phyloP scores from a whole-genome alignment of 2,888 invertebrate genomes.

The Papilio protenor region DNA sequence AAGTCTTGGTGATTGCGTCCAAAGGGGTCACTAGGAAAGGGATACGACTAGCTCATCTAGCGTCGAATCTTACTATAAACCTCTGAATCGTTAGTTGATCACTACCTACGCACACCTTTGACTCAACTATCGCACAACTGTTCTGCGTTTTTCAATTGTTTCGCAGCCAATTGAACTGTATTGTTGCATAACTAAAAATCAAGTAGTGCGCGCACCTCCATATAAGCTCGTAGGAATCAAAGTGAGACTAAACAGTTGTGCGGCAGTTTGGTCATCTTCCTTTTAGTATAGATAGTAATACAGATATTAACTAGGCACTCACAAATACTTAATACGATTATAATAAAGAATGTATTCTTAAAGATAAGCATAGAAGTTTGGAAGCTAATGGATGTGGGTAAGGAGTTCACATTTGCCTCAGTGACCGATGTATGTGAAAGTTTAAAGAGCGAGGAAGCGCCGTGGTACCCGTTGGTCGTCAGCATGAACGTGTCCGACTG shows the following conservation, averaged over 20 bases:
- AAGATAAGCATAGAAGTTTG: constrained; percentile 64
- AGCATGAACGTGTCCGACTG: constrained; percentile 61
- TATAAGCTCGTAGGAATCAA: too few relatives aligned
- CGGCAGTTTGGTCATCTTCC: not conserved
- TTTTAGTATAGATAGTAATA: not conserved
- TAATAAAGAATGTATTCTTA: constrained; percentile 42
- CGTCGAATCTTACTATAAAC: not conserved
- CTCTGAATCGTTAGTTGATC: not conserved
- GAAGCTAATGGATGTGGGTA: constrained; percentile 59
- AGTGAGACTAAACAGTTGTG: too few relatives aligned
- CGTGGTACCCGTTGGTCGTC: constrained; percentile 62
- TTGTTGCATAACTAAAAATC: too few relatives aligned
- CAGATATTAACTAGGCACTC: not conserved
- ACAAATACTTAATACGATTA: not conserved
- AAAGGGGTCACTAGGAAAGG: not conserved
- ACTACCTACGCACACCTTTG: too few relatives aligned
- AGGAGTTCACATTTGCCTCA: constrained; percentile 60
- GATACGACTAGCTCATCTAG: not conserved
- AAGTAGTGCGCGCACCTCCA: too few relatives aligned
- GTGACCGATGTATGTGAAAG: constrained; percentile 60
- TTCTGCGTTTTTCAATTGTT: too few relatives aligned
- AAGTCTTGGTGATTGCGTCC: not conserved
- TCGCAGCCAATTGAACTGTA: too few relatives aligned
- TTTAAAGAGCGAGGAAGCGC: constrained; percentile 60
- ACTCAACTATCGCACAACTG: too few relatives aligned